Percentiles rank a stretch among this genome's conserved stretches.
phyloP scores from a whole-genome alignment of 2,113 vertebrate genomes.

The Pluvialis apricaria region DNA sequence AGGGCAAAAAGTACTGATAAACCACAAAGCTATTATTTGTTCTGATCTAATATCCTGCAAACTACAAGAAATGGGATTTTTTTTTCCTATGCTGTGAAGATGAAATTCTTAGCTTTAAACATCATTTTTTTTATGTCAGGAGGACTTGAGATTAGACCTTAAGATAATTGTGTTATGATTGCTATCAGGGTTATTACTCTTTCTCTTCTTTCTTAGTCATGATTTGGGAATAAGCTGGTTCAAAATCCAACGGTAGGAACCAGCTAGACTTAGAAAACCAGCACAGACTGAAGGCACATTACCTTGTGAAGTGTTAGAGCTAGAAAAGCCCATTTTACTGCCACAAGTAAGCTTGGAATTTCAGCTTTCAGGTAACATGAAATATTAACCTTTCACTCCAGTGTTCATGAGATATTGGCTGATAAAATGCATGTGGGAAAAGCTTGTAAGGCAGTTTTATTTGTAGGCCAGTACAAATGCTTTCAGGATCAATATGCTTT shows the following conservation, averaged over 20 bases:
- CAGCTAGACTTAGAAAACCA: neutral
- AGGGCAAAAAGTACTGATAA: neutral
- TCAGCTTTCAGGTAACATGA: neutral
- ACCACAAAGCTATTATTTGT: neutral
- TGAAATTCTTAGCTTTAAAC: neutral
- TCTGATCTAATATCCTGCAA: neutral
- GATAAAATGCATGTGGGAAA: neutral
- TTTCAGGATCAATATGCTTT: neutral
- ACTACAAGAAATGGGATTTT: neutral
- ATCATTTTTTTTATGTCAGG: neutral
- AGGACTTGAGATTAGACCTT: neutral
- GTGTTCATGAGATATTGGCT: neutral
- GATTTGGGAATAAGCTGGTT: neutral
- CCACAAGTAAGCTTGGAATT: neutral
- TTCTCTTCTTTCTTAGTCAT: neutral
- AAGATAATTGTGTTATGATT: conserved; percentile 13
- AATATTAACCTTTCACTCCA: neutral
- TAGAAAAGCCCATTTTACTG: neutral
- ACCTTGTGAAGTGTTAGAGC: neutral
- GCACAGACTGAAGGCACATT: neutral
- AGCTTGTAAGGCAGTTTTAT: neutral
- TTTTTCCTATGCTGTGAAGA: neutral
- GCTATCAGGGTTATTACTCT: neutral
- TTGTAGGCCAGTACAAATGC: neutral
- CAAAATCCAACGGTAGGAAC: neutral